A percentile compares a stretch with the other conserved stretches of the same genome.
phyloP scores from a whole-genome alignment of 2,888 invertebrate species.

The Drosophila phalerata region DNA sequence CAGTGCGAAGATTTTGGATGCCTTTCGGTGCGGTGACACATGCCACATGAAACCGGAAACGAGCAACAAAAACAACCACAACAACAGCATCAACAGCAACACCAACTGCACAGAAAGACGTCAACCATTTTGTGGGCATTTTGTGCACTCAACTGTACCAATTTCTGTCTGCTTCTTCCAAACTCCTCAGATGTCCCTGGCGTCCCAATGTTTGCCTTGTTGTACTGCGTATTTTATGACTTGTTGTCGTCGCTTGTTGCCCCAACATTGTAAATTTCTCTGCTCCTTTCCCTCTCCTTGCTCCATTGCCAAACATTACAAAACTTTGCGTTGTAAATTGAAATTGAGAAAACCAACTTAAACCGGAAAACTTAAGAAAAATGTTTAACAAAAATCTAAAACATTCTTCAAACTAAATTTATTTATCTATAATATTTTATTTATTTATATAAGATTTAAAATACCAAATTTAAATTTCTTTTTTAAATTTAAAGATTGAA shows the following conservation, averaged over 20 bases:
- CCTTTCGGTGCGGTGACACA: slow-evolving; percentile 65
- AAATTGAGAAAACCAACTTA: slow-evolving; percentile 53
- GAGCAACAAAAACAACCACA: slow-evolving; percentile 26
- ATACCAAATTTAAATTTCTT: too few species aligned
- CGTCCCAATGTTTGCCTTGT: slow-evolving; percentile 46
- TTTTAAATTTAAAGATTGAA: too few species aligned
- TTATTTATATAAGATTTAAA: background rate
- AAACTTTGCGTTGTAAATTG: slow-evolving; percentile 43
- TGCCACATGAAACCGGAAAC: slow-evolving; percentile 68
- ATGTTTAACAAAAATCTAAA: background rate
- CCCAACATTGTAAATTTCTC: slow-evolving; percentile 14
- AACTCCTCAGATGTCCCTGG: background rate
- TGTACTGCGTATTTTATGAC: slow-evolving; percentile 71
- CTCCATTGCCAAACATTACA: slow-evolving; percentile 7
- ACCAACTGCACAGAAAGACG: slow-evolving; percentile 35
- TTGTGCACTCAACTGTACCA: slow-evolving; percentile 68
- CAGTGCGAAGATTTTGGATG: slow-evolving; percentile 54
- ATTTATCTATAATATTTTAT: background rate
- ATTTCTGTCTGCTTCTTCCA: slow-evolving; percentile 34
- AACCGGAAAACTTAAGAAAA: slow-evolving; percentile 16
- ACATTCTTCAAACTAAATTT: background rate
- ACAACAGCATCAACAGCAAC: slow-evolving; percentile 11
- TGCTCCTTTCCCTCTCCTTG: too few species aligned
- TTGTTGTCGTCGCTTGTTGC: slow-evolving; percentile 53
- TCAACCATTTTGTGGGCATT: slow-evolving; percentile 70